Conservation (phyloP, 2,888 invertebrate species). For the Operophtera brumata region DNA sequence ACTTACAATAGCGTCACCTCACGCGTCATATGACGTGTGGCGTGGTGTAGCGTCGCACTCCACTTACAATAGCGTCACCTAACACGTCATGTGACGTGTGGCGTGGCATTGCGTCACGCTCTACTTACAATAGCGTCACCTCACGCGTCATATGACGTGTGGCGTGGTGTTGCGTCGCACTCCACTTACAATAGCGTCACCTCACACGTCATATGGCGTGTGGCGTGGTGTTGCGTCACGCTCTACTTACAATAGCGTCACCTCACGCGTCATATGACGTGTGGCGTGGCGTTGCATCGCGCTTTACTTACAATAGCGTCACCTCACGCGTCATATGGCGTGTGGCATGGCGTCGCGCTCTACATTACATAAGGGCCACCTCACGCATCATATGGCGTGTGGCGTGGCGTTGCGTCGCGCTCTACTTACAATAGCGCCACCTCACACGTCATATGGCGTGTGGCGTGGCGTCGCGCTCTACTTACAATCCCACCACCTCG, state of each 20-base stretch:
- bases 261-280: not conserved
- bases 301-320: slow-evolving; percentile 21
- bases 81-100: not conserved
- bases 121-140: slow-evolving; percentile 22
- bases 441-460: too few relatives aligned
- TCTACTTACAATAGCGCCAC: slow-evolving; percentile 22
- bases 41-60: not conserved
- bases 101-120: not conserved
- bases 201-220: not conserved
- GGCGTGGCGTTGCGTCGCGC: not conserved
- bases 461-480: too few relatives aligned
- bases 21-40: not conserved
- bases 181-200: slow-evolving; percentile 22
- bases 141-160: not conserved
- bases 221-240: not conserved
- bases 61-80: slow-evolving; percentile 22
- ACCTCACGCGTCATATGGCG: not conserved
- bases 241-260: slow-evolving; percentile 21
- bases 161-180: not conserved
- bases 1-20: slow-evolving; percentile 21
- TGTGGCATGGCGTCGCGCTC: not conserved
- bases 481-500: slow-evolving; percentile 13
- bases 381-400: not conserved
- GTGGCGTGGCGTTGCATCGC: slow-evolving; percentile 1
- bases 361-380: slow-evolving; percentile 12